Base-by-base conservation (phyloP, 2,888 invertebrate species). In the Drosophila crucigera region DNA sequence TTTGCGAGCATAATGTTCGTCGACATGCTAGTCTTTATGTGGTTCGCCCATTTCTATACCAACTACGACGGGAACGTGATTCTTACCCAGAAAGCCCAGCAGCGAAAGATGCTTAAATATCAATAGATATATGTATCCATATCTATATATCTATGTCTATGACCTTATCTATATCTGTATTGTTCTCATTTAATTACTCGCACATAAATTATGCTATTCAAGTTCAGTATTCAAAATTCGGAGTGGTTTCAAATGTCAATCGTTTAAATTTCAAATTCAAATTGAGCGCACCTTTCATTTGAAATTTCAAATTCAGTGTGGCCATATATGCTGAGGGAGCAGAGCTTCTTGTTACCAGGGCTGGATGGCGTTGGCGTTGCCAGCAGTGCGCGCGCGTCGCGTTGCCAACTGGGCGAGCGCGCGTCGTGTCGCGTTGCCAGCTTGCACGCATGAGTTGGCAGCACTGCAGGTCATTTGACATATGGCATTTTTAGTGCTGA, bases 1-100 rank as follows among this genome's bases (percentile, higher is more conserved):
- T 99, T 98, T 92, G 97, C 98, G 31, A 96, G 95, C 0, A 94
- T 99, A 55, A 98, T 99, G 98, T 93, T 96, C 52, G 92, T 95
- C 1, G 97, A 97, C 85, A 97, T 98, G 95, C 73, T 97, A 0
- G 93, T 98, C 31, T 99, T 99, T 91, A 95, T 95, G 54, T 93
- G 95, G 37, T 95, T 99, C 95, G 96, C 98, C 0, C 94, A 94
- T 87, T 95, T 95, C 68, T 99, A 98, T 93, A 96, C 95, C 25
- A 89, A 91, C 0, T 91, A 92, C 43, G 72, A 88, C 19, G 74
- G 80, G 75, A 64, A 33, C 0, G 19, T 47, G 0, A 56, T 68
- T 10, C 50, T 66, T n/a, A 30, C 66, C n/a, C 61, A 50, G 49
- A n/a, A 11, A 33, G 11, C 31, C 35, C 25, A 28, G n/a, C 71